Conservation (phyloP, 2,888 invertebrate species). For the Nemotelus nigrinus region DNA sequence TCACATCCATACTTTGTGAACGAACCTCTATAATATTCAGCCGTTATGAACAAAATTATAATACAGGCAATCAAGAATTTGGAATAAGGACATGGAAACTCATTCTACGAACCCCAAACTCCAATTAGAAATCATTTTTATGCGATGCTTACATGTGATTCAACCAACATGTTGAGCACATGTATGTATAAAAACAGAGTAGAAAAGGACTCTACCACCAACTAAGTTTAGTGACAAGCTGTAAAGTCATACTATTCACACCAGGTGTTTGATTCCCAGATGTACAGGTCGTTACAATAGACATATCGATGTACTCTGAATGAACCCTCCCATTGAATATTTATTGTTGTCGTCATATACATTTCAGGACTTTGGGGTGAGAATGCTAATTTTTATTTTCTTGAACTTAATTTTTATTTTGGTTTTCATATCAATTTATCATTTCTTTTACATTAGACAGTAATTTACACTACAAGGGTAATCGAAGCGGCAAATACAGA, state of each 20-base stretch:
- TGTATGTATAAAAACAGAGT: neutral
- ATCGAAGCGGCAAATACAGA: too few species aligned
- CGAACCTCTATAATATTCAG: too few species aligned
- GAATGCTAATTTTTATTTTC: conserved; percentile 31
- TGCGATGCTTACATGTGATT: conserved; percentile 6
- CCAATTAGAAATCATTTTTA: neutral
- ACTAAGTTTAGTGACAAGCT: conserved; percentile 27
- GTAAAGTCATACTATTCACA: conserved; percentile 19
- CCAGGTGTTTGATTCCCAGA: conserved; percentile 41
- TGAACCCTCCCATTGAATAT: conserved; percentile 12
- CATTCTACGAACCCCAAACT: too few species aligned
- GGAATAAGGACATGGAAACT: too few species aligned
- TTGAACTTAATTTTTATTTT: conserved; percentile 35
- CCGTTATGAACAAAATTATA: too few species aligned
- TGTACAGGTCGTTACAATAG: conserved; percentile 8
- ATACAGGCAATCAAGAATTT: too few species aligned
- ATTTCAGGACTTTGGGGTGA: neutral
- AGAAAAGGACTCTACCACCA: conserved; percentile 26
- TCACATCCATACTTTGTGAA: too few species aligned
- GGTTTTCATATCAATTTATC: conserved; percentile 19
- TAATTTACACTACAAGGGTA: too few species aligned
- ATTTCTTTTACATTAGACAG: neutral
- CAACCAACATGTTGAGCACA: neutral
- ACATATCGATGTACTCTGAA: neutral
- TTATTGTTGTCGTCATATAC: neutral